Percentiles rank a stretch among this genome's conserved stretches.
These are phyloP conservation scores for Cliona cf. orientalis DNA, from an alignment of 37 sponge, comb jelly and placozoan species.

Conservation along the genomic window DNA sequence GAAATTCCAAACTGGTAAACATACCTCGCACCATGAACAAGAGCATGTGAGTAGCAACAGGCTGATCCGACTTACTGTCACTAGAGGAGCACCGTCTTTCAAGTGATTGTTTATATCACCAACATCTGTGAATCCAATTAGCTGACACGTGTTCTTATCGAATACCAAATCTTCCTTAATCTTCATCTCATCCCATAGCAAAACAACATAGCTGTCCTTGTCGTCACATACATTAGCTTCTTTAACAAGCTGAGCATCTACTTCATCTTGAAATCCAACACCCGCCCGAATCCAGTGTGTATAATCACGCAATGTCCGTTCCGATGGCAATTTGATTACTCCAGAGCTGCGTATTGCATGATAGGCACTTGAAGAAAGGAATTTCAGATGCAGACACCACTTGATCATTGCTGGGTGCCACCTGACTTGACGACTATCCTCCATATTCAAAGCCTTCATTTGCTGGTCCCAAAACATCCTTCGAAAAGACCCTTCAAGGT, in stretches of 20 bases:
- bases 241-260: conserved; percentile 26
- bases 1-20: conserved; percentile 16
- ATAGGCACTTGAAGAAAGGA: conserved; percentile 22
- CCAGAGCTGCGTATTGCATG: conserved; percentile 34
- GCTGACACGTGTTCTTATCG: conserved; percentile 20
- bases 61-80: background rate
- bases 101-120: conserved; percentile 29
- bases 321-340: conserved; percentile 29
- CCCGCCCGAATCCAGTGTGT: conserved; percentile 7
- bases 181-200: conserved; percentile 33
- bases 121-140: conserved; percentile 35
- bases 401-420: conserved; percentile 39
- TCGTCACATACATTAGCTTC: conserved; percentile 33
- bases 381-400: conserved; percentile 44
- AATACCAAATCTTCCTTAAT: conserved; percentile 38
- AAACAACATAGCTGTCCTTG: conserved; percentile 13
- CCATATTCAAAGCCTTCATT: conserved; percentile 11
- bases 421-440: conserved; percentile 27
- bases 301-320: conserved; percentile 31
- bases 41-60: conserved; percentile 47
- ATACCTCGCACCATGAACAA: conserved; percentile 48
- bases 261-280: conserved; percentile 33
- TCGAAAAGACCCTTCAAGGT: conserved; percentile 26
- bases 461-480: conserved; percentile 57
- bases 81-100: background rate